These are phyloP conservation scores for Sisor rabdophorus DNA, from an alignment of 2,113 vertebrate genomes.

Conservation along the genomic window DNA sequence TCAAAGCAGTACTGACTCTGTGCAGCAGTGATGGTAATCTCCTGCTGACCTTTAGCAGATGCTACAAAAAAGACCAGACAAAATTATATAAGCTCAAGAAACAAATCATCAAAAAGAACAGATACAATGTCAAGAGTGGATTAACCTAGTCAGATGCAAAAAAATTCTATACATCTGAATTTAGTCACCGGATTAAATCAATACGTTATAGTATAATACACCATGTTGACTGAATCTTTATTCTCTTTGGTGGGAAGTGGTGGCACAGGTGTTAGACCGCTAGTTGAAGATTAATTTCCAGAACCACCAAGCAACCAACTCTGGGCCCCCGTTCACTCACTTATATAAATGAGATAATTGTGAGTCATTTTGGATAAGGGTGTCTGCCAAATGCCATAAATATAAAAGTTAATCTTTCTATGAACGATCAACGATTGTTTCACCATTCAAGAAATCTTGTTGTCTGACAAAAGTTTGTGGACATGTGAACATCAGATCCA, in stretches of 20 bases:
- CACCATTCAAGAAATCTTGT: background rate
- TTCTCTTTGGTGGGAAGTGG: no score
- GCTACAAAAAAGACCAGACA: slow-evolving; percentile 50
- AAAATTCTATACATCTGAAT: background rate
- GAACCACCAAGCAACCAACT: no score
- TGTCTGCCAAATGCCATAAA: no score
- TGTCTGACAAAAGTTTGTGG: no score
- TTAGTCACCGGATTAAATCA: background rate
- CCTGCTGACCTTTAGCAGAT: slow-evolving; percentile 78
- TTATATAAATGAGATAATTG: no score
- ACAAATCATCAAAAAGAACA: background rate
- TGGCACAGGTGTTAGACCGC: no score
- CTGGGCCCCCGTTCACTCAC: no score
- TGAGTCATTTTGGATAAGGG: no score
- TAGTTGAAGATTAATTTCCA: no score
- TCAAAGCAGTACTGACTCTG: slow-evolving; percentile 89
- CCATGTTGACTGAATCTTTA: no score
- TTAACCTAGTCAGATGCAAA: no score
- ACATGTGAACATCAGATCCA: no score
- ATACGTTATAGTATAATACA: background rate
- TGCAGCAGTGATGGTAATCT: slow-evolving; percentile 87
- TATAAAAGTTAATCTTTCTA: background rate
- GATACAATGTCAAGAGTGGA: background rate
- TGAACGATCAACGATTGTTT: background rate
- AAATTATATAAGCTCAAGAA: background rate